phyloP scores from a whole-genome alignment of 2,888 invertebrate species.

The Archips crataeganus region DNA sequence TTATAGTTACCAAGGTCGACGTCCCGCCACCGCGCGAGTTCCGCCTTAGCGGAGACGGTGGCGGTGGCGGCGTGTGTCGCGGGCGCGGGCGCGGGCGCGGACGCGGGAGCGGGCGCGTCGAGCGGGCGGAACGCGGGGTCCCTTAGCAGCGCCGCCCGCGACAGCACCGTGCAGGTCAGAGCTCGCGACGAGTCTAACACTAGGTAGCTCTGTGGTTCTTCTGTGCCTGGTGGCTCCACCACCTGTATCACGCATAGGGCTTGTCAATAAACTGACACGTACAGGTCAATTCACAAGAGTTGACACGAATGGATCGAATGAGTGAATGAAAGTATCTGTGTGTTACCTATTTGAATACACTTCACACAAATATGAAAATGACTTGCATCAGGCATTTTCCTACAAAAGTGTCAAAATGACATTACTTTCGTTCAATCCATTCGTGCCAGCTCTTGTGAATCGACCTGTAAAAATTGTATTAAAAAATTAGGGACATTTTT shows the following conservation, averaged over 20 bases:
- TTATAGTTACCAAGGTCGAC: constrained; percentile 19
- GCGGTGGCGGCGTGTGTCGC: neutral
- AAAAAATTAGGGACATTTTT: too few relatives aligned
- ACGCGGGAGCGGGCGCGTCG: constrained; percentile 48
- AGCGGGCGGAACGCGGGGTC: constrained; percentile 62
- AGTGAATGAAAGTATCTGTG: too few relatives aligned
- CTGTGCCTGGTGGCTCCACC: constrained; percentile 40
- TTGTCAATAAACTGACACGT: too few relatives aligned
- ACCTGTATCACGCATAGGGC: neutral
- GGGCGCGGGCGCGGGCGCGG: constrained; percentile 19
- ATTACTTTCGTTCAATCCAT: too few relatives aligned
- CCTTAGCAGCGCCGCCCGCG: constrained; percentile 54
- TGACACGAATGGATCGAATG: too few relatives aligned
- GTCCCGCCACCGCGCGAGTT: constrained; percentile 34
- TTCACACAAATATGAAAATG: too few relatives aligned
- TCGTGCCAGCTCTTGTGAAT: too few relatives aligned
- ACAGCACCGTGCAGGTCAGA: constrained; percentile 70
- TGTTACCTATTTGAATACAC: too few relatives aligned
- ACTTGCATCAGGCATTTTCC: too few relatives aligned
- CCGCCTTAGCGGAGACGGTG: constrained; percentile 32
- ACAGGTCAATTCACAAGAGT: too few relatives aligned
- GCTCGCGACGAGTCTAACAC: constrained; percentile 66
- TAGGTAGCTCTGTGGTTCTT: constrained; percentile 61
- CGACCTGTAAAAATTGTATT: too few relatives aligned
- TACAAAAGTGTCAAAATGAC: too few relatives aligned